These are phyloP conservation scores for Parazoanthus darwini DNA, from an alignment of 92 coral and sea anemone species.

Conservation along the genomic window DNA sequence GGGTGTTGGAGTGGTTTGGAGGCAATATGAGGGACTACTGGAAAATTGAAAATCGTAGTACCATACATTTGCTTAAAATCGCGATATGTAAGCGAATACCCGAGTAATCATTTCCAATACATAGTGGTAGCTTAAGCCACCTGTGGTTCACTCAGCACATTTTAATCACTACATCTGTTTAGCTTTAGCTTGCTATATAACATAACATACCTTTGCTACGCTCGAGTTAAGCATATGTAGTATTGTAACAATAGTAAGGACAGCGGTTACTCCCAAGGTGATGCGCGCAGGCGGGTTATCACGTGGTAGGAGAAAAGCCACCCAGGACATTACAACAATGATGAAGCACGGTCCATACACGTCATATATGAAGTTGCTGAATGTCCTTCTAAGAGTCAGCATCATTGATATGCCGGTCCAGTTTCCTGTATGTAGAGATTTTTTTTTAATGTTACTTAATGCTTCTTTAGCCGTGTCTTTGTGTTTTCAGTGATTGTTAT, in stretches of 20 bases:
- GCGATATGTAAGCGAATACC: too few species aligned
- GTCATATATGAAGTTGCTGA: slow-evolving; percentile 49
- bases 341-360: slow-evolving; percentile 57
- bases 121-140: too few species aligned
- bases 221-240: slow-evolving; percentile 52
- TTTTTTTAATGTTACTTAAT: too few species aligned
- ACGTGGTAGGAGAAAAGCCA: slow-evolving; percentile 54
- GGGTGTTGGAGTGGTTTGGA: too few species aligned
- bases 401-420: slow-evolving; percentile 43
- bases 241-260: slow-evolving; percentile 52
- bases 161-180: too few species aligned
- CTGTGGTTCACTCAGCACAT: too few species aligned
- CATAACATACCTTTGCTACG: slow-evolving; percentile 46
- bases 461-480: too few species aligned
- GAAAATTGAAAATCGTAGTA: too few species aligned
- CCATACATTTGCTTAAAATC: too few species aligned
- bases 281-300: slow-evolving; percentile 56
- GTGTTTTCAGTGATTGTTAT: too few species aligned
- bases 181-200: not conserved
- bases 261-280: slow-evolving; percentile 54
- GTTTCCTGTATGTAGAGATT: slow-evolving; percentile 6
- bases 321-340: slow-evolving; percentile 55
- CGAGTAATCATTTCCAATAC: too few species aligned
- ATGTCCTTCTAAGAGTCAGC: slow-evolving; percentile 47
- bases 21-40: too few species aligned